phyloP scores from a whole-genome alignment of 2,113 vertebrate species.

The Eptesicus fuscus region DNA sequence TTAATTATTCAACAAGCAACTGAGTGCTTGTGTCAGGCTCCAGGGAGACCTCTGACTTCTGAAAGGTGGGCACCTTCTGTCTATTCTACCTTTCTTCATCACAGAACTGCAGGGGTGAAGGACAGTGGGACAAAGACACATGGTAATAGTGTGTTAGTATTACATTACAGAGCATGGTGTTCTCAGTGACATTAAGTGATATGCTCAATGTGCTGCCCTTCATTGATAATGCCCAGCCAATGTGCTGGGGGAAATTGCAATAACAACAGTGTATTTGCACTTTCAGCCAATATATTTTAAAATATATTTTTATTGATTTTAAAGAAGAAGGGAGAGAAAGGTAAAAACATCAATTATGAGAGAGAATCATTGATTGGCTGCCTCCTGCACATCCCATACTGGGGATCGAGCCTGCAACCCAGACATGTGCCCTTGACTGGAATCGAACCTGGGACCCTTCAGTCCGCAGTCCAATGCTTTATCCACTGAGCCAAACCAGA shows the following conservation, averaged over 20 bases:
- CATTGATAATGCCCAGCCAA: neutral
- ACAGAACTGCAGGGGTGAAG: neutral
- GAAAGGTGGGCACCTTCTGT: neutral
- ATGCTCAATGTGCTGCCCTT: neutral
- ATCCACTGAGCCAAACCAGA: too few relatives aligned
- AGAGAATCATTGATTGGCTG: too few relatives aligned
- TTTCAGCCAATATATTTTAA: neutral
- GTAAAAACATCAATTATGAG: too few relatives aligned
- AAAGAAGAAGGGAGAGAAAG: too few relatives aligned
- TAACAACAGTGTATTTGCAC: neutral
- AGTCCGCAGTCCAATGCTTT: too few relatives aligned
- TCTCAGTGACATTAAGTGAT: neutral
- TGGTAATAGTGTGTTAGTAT: neutral
- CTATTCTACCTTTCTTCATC: neutral
- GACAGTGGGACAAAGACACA: neutral
- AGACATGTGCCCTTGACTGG: too few relatives aligned
- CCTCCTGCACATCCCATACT: too few relatives aligned
- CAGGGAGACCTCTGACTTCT: neutral
- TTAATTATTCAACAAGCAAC: neutral
- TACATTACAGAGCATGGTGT: neutral
- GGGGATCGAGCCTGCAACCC: too few relatives aligned
- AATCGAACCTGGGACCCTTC: too few relatives aligned
- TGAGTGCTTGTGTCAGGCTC: neutral
- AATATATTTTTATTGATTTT: too few relatives aligned
- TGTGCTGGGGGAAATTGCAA: neutral